Conservation (phyloP, 2,888 invertebrate species). For the Diarsia brunnea region DNA sequence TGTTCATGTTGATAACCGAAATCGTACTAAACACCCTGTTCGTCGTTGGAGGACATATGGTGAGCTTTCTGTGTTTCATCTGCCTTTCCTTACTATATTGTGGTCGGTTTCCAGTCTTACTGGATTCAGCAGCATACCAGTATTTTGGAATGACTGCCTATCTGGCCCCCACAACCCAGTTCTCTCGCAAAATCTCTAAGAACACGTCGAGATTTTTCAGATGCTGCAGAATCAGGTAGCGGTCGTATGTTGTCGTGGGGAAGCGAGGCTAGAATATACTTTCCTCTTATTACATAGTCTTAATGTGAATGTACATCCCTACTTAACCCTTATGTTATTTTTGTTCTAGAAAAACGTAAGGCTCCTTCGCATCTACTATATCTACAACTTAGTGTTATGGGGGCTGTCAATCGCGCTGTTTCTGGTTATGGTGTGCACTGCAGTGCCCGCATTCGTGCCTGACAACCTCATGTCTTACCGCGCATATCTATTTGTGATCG, state of each 20-base stretch:
- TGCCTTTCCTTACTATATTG: too few relatives aligned
- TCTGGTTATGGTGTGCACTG: not conserved
- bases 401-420: constrained; percentile 12
- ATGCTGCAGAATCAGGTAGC: too few relatives aligned
- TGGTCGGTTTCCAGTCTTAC: too few relatives aligned
- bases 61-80: constrained; percentile 7
- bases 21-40: constrained; percentile 21
- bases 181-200: too few relatives aligned
- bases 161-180: too few relatives aligned
- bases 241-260: too few relatives aligned
- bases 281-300: not conserved
- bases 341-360: constrained; percentile 47
- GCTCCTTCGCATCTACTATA: constrained; percentile 40
- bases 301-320: not conserved
- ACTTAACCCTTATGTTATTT: not conserved
- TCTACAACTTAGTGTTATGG: constrained; percentile 37
- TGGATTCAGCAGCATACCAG: too few relatives aligned
- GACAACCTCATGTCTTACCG: accelerated
- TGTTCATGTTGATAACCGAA: constrained; percentile 19
- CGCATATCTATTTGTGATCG: not conserved
- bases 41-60: constrained; percentile 50
- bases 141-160: too few relatives aligned
- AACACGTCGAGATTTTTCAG: too few relatives aligned
- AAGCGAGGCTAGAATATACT: too few relatives aligned
- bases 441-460: accelerated